phyloP scores from a whole-genome alignment of 2,888 invertebrate genomes.

The Clunio marinus region DNA sequence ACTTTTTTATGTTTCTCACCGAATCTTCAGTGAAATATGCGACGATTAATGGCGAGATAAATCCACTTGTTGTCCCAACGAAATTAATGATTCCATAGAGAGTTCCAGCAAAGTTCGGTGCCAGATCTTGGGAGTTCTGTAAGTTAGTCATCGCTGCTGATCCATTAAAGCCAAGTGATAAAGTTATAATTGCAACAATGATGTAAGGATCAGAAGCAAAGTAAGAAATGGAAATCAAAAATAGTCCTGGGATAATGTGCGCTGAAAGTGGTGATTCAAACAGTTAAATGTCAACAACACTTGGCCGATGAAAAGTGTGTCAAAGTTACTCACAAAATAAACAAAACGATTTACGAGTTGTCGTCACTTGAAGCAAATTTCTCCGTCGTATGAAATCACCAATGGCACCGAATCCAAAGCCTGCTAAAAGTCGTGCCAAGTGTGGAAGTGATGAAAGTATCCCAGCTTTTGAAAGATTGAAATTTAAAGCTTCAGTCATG shows the following conservation, averaged over 20 bases:
- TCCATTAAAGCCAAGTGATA: conserved; percentile 64
- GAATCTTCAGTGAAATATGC: conserved; percentile 57
- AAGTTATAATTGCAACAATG: conserved; percentile 60
- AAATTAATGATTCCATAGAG: conserved; percentile 71
- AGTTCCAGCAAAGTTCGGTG: conserved; percentile 70
- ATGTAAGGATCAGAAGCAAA: conserved; percentile 61
- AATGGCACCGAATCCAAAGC: conserved; percentile 65
- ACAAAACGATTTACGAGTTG: conserved; percentile 63
- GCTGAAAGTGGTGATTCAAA: conserved; percentile 51
- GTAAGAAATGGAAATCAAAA: conserved; percentile 56
- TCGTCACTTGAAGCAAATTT: conserved; percentile 53
- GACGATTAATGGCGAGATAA: conserved; percentile 66
- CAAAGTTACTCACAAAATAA: conserved; percentile 57
- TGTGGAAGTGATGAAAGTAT: conserved; percentile 67
- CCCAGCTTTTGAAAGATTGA: conserved; percentile 66
- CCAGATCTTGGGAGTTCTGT: conserved; percentile 64
- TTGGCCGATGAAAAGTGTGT: neutral
- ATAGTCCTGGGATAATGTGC: conserved; percentile 58
- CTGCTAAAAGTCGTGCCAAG: conserved; percentile 62
- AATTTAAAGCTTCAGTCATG: conserved; percentile 64
- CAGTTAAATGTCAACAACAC: neutral
- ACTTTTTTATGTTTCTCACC: conserved; percentile 49
- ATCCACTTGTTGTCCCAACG: conserved; percentile 65
- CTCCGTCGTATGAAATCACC: conserved; percentile 60
- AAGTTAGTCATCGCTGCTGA: conserved; percentile 60